Evolutionary conservation across 2,797 vertebrate genomes (phyloP).

Genomic region (Crypturellus tataupa): DNA sequence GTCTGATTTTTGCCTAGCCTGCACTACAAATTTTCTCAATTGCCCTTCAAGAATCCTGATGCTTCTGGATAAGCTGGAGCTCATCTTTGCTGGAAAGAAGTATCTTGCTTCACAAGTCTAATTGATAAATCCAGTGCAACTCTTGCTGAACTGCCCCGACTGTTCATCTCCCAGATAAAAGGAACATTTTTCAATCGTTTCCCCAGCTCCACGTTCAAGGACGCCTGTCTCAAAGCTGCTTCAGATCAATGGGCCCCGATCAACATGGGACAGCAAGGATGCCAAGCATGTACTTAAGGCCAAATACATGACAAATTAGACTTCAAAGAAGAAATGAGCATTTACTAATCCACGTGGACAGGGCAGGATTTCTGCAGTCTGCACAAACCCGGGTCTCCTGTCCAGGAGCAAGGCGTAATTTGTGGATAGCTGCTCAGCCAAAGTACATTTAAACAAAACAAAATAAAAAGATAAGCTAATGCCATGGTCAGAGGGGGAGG

Average conservation of each 20-base stretch:
- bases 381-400: background rate
- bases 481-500: background rate
- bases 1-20: background rate
- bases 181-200: background rate
- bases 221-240: rapidly evolving
- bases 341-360: background rate
- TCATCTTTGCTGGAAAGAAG: background rate
- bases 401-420: background rate
- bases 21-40: background rate
- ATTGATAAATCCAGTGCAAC: background rate
- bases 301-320: background rate
- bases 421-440: background rate
- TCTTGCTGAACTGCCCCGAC: background rate
- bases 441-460: rapidly evolving
- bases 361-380: background rate
- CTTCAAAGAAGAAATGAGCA: background rate
- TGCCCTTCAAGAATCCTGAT: background rate
- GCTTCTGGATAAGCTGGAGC: rapidly evolving
- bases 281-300: background rate
- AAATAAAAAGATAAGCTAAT: rapidly evolving
- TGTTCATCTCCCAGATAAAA: background rate
- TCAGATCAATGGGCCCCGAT: background rate
- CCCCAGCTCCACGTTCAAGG: background rate
- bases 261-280: too few species aligned
- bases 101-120: background rate